Conservation (phyloP, 2,888 invertebrate species). For the Eurytoma californica region DNA sequence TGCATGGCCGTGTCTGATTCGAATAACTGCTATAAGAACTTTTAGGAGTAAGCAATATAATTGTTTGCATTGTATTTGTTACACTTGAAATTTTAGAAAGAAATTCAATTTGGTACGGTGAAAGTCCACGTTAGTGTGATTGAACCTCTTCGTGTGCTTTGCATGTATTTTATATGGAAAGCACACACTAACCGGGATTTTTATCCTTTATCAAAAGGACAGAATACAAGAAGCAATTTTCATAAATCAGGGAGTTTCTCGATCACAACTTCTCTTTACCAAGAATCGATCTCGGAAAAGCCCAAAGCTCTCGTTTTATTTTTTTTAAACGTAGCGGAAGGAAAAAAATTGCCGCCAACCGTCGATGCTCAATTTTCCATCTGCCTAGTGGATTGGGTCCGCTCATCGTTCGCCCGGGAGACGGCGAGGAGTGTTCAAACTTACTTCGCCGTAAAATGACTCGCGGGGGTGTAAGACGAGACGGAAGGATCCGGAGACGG, state of each 20-base stretch:
- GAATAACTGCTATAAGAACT: too few relatives aligned
- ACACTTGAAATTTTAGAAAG: too few relatives aligned
- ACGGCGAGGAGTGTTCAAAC: constrained; percentile 47
- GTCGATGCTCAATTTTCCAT: constrained; percentile 28
- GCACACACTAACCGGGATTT: too few relatives aligned
- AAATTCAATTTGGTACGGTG: too few relatives aligned
- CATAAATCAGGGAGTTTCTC: neutral
- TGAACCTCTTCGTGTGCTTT: too few relatives aligned
- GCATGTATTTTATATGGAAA: too few relatives aligned
- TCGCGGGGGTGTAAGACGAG: constrained; percentile 2
- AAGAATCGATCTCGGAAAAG: neutral
- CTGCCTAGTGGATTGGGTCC: constrained; percentile 10
- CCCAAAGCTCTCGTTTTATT: neutral
- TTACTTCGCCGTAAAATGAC: constrained; percentile 44
- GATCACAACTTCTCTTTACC: neutral
- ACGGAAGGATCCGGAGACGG: neutral
- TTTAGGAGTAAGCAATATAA: too few relatives aligned
- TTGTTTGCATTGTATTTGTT: too few relatives aligned
- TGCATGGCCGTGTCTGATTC: too few relatives aligned
- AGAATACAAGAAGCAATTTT: too few relatives aligned
- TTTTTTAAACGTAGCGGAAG: neutral
- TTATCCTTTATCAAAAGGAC: too few relatives aligned
- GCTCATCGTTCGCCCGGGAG: constrained; percentile 19
- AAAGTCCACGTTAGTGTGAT: too few relatives aligned
- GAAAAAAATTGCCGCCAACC: constrained; percentile 1